Base-by-base conservation (phyloP, 2,797 vertebrate species). In the Mustela erminea region DNA sequence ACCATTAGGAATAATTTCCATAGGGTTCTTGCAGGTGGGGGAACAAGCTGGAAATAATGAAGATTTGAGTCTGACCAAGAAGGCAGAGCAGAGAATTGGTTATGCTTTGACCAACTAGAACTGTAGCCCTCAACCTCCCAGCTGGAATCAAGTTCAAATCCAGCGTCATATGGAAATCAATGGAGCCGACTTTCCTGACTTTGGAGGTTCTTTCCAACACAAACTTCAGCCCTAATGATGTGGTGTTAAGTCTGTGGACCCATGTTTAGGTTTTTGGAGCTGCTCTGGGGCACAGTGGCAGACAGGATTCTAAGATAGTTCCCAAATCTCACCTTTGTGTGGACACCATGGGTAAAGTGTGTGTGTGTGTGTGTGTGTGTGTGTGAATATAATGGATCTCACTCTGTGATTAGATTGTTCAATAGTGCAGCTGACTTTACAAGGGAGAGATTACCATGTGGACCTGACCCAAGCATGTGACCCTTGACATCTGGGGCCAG, bases 1-100 rank as follows among this genome's bases (percentile, higher is more conserved):
- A 43, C 96, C 93, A 78, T 97, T 96, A 87, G 86, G 75, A 82
- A 35, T 78, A 52, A 82, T 97, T 97, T 88, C 96, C 88, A 97
- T 80, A 96, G 95, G 81, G 96, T 68, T 74, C 68, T 3, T 7
- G 90, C 52, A 96, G 95, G 87, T 56, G 78, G 96, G 46, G 92
- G 83, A 86, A 56, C 82, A 96, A 81, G 41, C 38, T 74, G 93
- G 87, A 95, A 78, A 68, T 20, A 92, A 43, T 87, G 87, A 78
- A 91, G 72, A 3, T 8, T 86, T 38, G 87, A 87, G 64, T 35
- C 43, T 64, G 7, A 52, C 27, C 29, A 17, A 62, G 52, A 64
- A 56, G n/a, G 43, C 66, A 52, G 85, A 86, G 74, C 17, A 70
- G 90, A 75, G 78, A 43, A 1, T 2, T 18, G 74, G 29, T n/a